Evolutionary conservation across 2,888 invertebrate genomes (phyloP), one percentile per base, ranked within the genome.

Genomic region (Drosophila merina): DNA sequence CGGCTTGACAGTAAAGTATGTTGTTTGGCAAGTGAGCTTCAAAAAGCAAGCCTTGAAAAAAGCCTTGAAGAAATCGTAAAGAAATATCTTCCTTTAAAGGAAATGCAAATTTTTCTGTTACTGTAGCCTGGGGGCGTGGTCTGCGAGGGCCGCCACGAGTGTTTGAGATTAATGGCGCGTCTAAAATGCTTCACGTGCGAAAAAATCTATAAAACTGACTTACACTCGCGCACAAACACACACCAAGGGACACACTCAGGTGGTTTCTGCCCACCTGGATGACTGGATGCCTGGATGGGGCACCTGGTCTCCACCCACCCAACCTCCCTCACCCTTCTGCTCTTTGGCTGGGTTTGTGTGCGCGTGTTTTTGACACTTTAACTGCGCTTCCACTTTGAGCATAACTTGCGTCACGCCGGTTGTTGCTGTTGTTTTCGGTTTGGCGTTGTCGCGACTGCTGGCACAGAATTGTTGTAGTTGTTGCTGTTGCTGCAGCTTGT

Each of bases 101-200:
- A 33, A 33, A 33, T 10, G 9, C 33, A 12, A 38, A 20, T 20
- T 1, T 20, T 42, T 42, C 7, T 42, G 8, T 7, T 1, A 42
- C 40, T 42, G 40, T 42, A 20, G 40, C 40, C 9, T 0, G 4
- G 20, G 20, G 49, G 57, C 55, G 56, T 44, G 50, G 60, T 6
- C 36, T 9, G 57, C 63, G 72, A 73, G 70, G 67, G 75, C 54
- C 60, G 59, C 72, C 52, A 62, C 59, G 74, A 70, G 48, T 76
- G 77, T 77, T 74, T 56, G 79, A 78, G 80, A 86, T 86, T 79
- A 86, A 86, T 86, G 81, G 76, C 70, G 75, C 76, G 66, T 77
- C 74, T 72, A 63, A 79, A 76, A 76, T 70, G 70, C 75, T 77
- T 73, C 67, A 75, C 76, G 71, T 60, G 58, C 38, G 57, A 55